These are phyloP conservation scores for Scytalopus superciliaris DNA, from an alignment of 2,113 vertebrate species.

Conservation along the genomic window DNA sequence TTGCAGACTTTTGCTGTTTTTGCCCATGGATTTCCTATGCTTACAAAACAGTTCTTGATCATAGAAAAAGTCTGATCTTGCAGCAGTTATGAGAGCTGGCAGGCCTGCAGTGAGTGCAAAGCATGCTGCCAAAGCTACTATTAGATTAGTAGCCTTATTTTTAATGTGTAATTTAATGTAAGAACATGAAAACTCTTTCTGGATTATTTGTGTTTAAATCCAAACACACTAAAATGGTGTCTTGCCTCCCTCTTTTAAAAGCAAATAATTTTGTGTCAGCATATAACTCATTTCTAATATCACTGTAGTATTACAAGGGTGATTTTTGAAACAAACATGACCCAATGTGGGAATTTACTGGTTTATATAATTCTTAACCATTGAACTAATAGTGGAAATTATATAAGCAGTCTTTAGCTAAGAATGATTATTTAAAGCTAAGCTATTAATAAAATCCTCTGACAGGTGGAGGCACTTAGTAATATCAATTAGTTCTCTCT, in stretches of 20 bases:
- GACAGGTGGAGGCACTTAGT: conserved; percentile 63
- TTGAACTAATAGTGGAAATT: background rate
- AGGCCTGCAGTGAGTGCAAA: background rate
- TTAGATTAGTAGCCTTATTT: background rate
- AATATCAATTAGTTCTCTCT: conserved; percentile 69
- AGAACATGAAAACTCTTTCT: background rate
- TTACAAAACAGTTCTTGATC: background rate
- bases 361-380: background rate
- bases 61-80: background rate
- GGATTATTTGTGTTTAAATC: background rate
- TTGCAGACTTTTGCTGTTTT: background rate
- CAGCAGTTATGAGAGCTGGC: background rate
- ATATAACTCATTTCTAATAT: background rate
- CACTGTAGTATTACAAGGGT: background rate
- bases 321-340: background rate
- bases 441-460: conserved; percentile 52
- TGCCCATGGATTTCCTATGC: background rate
- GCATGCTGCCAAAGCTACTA: background rate
- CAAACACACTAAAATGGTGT: background rate
- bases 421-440: conserved; percentile 57
- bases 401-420: conserved; percentile 8
- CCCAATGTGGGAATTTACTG: background rate
- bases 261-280: background rate
- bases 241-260: background rate
- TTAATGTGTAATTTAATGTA: background rate